Base-by-base conservation (phyloP, 2,797 vertebrate genomes). In the Smutsia temminckii region DNA sequence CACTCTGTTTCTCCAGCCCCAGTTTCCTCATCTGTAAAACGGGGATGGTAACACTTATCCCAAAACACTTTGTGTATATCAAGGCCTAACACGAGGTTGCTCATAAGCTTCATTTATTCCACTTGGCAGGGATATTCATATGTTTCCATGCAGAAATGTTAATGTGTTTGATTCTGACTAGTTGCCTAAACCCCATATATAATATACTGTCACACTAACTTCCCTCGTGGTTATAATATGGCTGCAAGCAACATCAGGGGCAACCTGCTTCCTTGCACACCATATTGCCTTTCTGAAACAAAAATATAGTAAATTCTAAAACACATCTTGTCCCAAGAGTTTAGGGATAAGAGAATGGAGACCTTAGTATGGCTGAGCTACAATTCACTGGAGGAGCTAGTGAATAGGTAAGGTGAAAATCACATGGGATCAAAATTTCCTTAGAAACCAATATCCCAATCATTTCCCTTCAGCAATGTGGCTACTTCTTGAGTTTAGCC, bases 21-120 rank as follows among this genome's bases (percentile, higher is more conserved):
- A n/a, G 91, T 63, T 80, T 89, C 59, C 79, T 75, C 51, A 42
- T 93, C 72, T 80, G 29, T 77, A 69, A 93, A 91, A 89, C 68
- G 27, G 75, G 46, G 29, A 37, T 42, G 51, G 55, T 77, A 34
- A 78, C 34, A 27, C 53, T 71, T 75, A n/a, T 63, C 53, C 40
- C 53, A 20, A 40, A 95, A 89, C 23, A 81, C 32, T 40, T 79
- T n/a, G 27, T 10, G n/a, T 34, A 61, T 84, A 16, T 93, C 69
- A 74, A 89, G 66, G 34, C 8, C 71, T 90, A 71, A 74, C 5
- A 29, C 8, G 32, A 55, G 27, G 17, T 71, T 75, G 37, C 80
- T 61, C 27, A 34, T 34, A 37, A 74, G 40, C 89, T 69, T 68
- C 69, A 53, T 81, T 87, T 34, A 59, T 72, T 74, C 37, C 61